phyloP scores from a whole-genome alignment of 1,140 invertebrate species.

The Drosophila busckii region DNA sequence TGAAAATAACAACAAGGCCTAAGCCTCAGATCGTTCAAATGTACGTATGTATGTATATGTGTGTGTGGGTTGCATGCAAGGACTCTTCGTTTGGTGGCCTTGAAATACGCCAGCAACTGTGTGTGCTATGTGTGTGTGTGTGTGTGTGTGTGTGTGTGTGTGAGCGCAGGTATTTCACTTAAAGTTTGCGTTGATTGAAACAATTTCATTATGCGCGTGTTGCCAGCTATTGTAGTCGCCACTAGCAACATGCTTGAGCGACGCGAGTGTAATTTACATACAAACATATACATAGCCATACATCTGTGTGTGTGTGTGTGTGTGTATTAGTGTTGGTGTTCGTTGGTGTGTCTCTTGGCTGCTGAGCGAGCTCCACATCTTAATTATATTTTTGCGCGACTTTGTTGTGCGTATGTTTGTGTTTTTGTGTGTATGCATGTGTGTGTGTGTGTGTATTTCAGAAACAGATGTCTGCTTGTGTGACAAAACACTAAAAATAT shows the following conservation, averaged over 20 bases:
- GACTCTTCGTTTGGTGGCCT: too few relatives aligned
- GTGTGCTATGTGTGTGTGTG: neutral
- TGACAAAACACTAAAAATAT: constrained; percentile 55
- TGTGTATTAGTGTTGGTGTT: neutral
- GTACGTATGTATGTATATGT: constrained; percentile 19
- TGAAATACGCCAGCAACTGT: too few relatives aligned
- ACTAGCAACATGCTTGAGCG: too few relatives aligned
- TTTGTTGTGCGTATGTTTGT: constrained; percentile 28
- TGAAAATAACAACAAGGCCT: too few relatives aligned
- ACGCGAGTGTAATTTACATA: too few relatives aligned
- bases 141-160: neutral
- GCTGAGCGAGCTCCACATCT: constrained; percentile 36
- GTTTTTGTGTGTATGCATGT: constrained; percentile 45
- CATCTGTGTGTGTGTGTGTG: neutral
- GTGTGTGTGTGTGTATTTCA: constrained; percentile 35
- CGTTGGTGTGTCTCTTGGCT: constrained; percentile 3
- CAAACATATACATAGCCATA: too few relatives aligned
- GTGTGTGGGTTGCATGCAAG: too few relatives aligned
- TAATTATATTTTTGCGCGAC: constrained; percentile 41
- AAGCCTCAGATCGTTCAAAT: too few relatives aligned
- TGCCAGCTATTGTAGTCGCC: too few relatives aligned
- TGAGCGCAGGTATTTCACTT: neutral
- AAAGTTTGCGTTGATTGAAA: too few relatives aligned
- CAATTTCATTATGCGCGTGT: too few relatives aligned
- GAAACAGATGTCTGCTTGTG: constrained; percentile 50